Conservation (phyloP, 1,140 invertebrate genomes). For the Reticulitermes speratus region DNA sequence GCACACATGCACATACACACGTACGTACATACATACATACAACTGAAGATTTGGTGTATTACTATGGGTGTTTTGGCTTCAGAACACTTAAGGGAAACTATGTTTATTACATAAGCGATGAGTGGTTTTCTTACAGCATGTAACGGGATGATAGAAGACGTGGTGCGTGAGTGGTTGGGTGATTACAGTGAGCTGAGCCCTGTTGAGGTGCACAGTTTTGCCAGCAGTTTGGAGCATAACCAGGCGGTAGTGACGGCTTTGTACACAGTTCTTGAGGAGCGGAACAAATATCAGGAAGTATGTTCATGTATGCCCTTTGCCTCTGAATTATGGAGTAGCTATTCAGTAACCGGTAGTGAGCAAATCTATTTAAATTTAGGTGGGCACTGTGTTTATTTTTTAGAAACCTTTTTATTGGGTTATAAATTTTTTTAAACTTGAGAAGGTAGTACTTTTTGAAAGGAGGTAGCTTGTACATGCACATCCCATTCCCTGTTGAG, state of each 20-base stretch:
- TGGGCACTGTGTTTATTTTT: background rate
- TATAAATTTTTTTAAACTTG: too few species aligned
- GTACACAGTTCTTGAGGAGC: conserved; percentile 68
- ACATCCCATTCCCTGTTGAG: too few species aligned
- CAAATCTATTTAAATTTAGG: background rate
- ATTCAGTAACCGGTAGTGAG: too few species aligned
- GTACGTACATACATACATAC: too few species aligned
- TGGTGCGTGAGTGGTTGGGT: conserved; percentile 76
- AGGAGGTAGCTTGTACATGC: too few species aligned
- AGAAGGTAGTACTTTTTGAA: too few species aligned
- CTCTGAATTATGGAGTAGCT: background rate
- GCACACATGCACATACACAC: too few species aligned
- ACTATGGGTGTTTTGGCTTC: too few species aligned
- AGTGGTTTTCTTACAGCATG: conserved; percentile 25
- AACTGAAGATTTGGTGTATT: too few species aligned
- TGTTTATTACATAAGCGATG: background rate
- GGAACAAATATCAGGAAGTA: conserved; percentile 58
- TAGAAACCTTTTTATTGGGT: too few species aligned
- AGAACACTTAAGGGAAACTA: too few species aligned
- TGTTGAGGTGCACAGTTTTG: conserved; percentile 73
- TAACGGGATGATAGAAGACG: conserved; percentile 65
- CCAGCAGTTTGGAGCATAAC: conserved; percentile 73
- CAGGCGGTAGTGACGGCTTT: conserved; percentile 76
- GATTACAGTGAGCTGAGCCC: conserved; percentile 73
- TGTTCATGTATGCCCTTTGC: background rate